Evolutionary conservation across 2,888 invertebrate species (phyloP).

Genomic region (Uropetala carovei): DNA sequence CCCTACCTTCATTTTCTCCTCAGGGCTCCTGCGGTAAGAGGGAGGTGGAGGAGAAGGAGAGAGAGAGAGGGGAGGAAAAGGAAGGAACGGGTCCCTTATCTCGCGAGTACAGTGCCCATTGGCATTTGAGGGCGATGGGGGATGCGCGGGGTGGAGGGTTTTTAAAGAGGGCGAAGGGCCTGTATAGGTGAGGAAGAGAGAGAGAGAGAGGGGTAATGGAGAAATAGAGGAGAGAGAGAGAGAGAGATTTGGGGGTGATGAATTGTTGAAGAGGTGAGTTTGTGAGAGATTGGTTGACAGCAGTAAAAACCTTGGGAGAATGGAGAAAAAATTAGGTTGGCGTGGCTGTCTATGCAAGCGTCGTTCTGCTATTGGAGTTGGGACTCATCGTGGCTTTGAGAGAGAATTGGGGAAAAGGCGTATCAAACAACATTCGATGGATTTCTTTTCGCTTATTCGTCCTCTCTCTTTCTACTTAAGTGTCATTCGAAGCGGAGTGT

Average conservation of each 20-base stretch:
- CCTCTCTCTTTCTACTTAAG: too few species aligned
- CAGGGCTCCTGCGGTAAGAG: constrained; percentile 5
- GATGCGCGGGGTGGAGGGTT: not conserved
- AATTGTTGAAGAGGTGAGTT: not conserved
- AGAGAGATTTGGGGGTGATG: constrained; percentile 24
- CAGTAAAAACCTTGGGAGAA: not conserved
- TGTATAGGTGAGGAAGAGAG: not conserved
- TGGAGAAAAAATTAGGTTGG: not conserved
- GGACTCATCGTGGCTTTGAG: too few species aligned
- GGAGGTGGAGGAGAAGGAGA: not conserved
- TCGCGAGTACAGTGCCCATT: constrained; percentile 43
- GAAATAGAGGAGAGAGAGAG: not conserved
- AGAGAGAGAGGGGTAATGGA: too few species aligned
- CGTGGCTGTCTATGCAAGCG: not conserved
- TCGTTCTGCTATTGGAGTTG: not conserved
- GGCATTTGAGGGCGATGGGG: not conserved
- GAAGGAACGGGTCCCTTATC: constrained; percentile 18
- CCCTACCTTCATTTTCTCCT: not conserved
- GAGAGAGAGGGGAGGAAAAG: not conserved
- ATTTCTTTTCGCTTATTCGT: too few species aligned
- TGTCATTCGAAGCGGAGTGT: too few species aligned
- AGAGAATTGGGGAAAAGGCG: too few species aligned
- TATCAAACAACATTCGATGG: too few species aligned
- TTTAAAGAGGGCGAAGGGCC: constrained; percentile 6
- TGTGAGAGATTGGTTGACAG: constrained; percentile 16